Base-by-base conservation (phyloP, 2,113 vertebrate genomes). In the Ia io region DNA sequence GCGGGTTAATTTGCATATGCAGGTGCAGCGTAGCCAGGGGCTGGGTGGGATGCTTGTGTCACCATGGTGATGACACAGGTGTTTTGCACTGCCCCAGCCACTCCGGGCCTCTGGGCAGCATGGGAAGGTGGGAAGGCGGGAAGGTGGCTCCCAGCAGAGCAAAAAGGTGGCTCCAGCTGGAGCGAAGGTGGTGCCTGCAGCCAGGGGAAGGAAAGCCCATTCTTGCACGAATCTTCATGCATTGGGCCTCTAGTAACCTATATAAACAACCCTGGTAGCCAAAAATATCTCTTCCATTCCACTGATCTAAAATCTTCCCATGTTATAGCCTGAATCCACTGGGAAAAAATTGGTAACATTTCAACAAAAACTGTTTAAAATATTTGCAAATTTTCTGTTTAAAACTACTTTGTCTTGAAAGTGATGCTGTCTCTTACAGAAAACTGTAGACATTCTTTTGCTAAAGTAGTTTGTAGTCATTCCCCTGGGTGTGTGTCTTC, bases 401-500 rank as follows among this genome's bases (percentile, higher is more conserved):
- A 74, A 91, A 95, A 78, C 2, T 18, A 78, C 32, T 51, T 73
- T 87, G 13, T 30, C 91, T 91, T 94, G 37, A 90, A 96, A 95
- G 16, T 25, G 49, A 76, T 95, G 61, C 23, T 88, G 17, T 95
- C 61, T 94, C 23, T 80, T 93, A 88, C 59, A 79, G 74, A 94
- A 96, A 91, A 88, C 44, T 76, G 67, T 92, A 91, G 82, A 85
- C 77, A 95, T 96, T 95, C 65, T 86, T 96, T 83, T 49, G 56
- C 83, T 93, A 95, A 93, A 61, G 79, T 35, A 93, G 70, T 96
- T 84, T 94, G 76, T 76, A 87, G 63, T 88, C 65, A 32, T 82
- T 96, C 79, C 88, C 84, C n/a, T 5, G 47, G 79, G 90, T 91
- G 3, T 79, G 13, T 90, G 56, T 93, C 92, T 95, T 96, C 95